A percentile compares a stretch with the other conserved stretches of the same genome.
These are phyloP conservation scores for Trissolcus japonicus DNA, from an alignment of 2,888 invertebrate species.

Conservation along the genomic window DNA sequence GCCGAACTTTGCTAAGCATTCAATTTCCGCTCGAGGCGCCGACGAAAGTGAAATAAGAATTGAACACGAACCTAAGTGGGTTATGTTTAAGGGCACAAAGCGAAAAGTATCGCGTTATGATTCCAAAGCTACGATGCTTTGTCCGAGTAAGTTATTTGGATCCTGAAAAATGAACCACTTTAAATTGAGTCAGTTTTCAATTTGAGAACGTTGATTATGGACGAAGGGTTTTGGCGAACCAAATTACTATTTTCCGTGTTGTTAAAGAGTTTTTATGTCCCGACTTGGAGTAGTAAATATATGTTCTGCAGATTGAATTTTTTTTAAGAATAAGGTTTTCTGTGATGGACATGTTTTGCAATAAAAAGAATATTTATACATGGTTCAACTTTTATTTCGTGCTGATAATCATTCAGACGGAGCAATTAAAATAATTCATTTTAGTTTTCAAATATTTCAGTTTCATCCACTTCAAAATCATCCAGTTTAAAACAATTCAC, in stretches of 20 bases:
- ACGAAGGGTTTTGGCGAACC: background rate
- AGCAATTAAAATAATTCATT: too few species aligned
- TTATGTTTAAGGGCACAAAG: slow-evolving; percentile 39
- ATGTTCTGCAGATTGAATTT: too few species aligned
- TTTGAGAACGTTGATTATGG: slow-evolving; percentile 21
- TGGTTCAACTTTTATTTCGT: too few species aligned
- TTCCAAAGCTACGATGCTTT: slow-evolving; percentile 27
- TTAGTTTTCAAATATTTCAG: too few species aligned
- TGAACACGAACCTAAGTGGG: slow-evolving; percentile 30
- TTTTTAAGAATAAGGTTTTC: too few species aligned
- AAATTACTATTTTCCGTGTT: slow-evolving; percentile 13
- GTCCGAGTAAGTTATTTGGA: slow-evolving; percentile 24
- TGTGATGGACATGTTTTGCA: too few species aligned
- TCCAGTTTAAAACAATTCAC: too few species aligned
- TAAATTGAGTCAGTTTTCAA: slow-evolving; percentile 31
- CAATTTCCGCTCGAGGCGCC: slow-evolving; percentile 35
- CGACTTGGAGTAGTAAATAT: background rate
- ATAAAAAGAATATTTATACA: too few species aligned
- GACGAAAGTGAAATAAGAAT: slow-evolving; percentile 50
- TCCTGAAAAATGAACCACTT: slow-evolving; percentile 15
- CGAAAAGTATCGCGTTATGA: slow-evolving; percentile 40
- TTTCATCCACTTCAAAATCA: too few species aligned
- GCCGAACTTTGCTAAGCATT: slow-evolving; percentile 21
- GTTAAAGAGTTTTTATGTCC: slow-evolving; percentile 3
- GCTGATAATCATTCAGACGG: too few species aligned